A percentile compares a stretch with the other conserved stretches of the same genome.
These are phyloP conservation scores for Hartigia nigra DNA, from an alignment of 2,888 invertebrate genomes.

Conservation along the genomic window DNA sequence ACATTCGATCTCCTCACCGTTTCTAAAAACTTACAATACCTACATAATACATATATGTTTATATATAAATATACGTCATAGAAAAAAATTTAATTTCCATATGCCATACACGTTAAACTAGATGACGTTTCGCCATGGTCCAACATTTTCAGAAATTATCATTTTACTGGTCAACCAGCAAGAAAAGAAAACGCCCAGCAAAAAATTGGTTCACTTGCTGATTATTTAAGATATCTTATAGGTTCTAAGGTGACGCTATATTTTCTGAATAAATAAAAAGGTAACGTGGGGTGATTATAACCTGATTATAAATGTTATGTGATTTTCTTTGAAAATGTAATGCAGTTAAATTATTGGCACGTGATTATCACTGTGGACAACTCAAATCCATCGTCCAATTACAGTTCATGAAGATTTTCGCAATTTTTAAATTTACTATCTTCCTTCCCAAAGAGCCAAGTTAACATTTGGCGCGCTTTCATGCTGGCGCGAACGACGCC, in stretches of 20 bases:
- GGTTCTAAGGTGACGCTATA: background rate
- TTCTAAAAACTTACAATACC: background rate
- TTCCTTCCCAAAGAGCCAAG: slow-evolving; percentile 91
- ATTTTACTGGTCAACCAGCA: background rate
- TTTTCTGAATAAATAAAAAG: too few species aligned
- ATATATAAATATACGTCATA: background rate
- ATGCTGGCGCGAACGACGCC: slow-evolving; percentile 88
- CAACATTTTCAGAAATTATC: background rate
- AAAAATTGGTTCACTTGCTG: background rate
- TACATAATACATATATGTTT: background rate
- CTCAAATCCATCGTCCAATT: slow-evolving; percentile 56
- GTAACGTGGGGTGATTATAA: too few species aligned
- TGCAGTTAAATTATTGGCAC: background rate
- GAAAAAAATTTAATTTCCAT: background rate
- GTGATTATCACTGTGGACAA: background rate
- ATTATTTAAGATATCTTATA: background rate
- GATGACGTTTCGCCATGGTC: background rate
- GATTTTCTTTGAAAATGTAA: background rate
- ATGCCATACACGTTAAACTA: background rate
- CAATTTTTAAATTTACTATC: slow-evolving; percentile 93
- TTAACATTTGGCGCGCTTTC: slow-evolving; percentile 91
- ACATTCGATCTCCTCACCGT: background rate
- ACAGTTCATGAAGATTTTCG: slow-evolving; percentile 88
- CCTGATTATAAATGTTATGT: background rate
- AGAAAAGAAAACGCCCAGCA: background rate